phyloP scores from a whole-genome alignment of 2,888 invertebrate species.

The Piscicola geometra region DNA sequence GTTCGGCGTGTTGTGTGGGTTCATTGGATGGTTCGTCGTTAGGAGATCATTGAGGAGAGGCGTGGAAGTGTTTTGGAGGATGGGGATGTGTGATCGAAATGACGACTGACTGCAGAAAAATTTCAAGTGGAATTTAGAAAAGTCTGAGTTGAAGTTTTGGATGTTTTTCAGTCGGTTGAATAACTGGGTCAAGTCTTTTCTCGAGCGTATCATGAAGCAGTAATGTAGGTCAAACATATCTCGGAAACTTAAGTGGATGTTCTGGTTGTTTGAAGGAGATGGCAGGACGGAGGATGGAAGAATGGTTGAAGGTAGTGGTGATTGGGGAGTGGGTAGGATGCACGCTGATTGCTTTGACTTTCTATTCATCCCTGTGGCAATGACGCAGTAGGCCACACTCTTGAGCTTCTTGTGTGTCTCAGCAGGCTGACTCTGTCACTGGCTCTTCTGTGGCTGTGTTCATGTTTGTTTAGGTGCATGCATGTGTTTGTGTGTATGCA shows the following conservation, averaged over 20 bases:
- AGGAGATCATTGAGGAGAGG: neutral
- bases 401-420: constrained; percentile 5
- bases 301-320: neutral
- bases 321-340: neutral
- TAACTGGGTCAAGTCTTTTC: constrained; percentile 13
- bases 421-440: neutral
- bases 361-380: constrained; percentile 19
- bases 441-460: neutral
- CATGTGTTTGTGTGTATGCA: neutral
- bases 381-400: constrained; percentile 22
- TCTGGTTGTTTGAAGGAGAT: neutral
- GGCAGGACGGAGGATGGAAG: neutral
- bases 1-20: neutral
- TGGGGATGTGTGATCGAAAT: neutral
- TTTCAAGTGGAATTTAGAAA: neutral
- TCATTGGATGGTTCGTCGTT: neutral
- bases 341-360: neutral
- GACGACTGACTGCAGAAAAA: neutral
- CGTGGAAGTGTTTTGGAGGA: neutral
- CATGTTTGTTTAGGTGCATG: neutral
- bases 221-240: constrained; percentile 17
- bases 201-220: constrained; percentile 18
- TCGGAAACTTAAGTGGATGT: constrained; percentile 4
- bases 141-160: neutral
- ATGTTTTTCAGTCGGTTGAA: constrained; percentile 17